Base-by-base conservation (phyloP, 2,797 vertebrate genomes). In the Catostomus latipinnis region DNA sequence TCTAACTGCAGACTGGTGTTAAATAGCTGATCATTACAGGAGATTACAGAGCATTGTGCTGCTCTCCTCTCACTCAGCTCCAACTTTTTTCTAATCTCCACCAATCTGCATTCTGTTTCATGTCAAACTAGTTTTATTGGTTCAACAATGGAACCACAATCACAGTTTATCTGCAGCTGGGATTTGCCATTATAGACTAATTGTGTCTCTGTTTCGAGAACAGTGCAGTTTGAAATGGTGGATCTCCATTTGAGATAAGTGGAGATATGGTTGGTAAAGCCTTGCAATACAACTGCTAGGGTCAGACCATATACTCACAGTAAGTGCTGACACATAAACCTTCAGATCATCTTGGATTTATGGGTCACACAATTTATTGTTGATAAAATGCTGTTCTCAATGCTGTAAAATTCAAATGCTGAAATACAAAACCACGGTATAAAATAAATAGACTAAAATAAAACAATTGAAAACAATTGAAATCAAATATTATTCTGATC, bases 11-110 rank as follows among this genome's bases (percentile, higher is more conserved):
- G 16, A 8, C n/a, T 45, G 84, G 85, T 83, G 78, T 75, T 84
- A 80, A 83, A 86, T 86, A 84, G 81, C 84, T 81, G 77, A 82
- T 87, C 78, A 82, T 86, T 86, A 83, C 54, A 80, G 66, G 62
- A 82, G 84, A 86, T 87, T 84, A 86, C 74, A 52, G 53, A n/a
- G 13, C 62, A 72, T 72, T 79, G 75, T 50, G 70, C 46, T 76
- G 63, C 77, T 69, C 45, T 48, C 13, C 18, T 76, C 78, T 80
- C 82, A 84, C 76, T 81, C 75, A 72, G 12, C 12, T 67, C 80
- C 52, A 56, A 84, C 60, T 75, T 60, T 60, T 12, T 48, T 1
- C 53, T 83, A 79, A 82, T 84, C 77, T 80, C 46, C 71, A 14
- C 53, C 62, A 73, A 76, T 82, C 83, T 81, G 50, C 22, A 57